Percentiles rank a stretch among this genome's conserved stretches.
Evolutionary conservation across 2,113 vertebrate species (phyloP).

Genomic region (Fulica atra): DNA sequence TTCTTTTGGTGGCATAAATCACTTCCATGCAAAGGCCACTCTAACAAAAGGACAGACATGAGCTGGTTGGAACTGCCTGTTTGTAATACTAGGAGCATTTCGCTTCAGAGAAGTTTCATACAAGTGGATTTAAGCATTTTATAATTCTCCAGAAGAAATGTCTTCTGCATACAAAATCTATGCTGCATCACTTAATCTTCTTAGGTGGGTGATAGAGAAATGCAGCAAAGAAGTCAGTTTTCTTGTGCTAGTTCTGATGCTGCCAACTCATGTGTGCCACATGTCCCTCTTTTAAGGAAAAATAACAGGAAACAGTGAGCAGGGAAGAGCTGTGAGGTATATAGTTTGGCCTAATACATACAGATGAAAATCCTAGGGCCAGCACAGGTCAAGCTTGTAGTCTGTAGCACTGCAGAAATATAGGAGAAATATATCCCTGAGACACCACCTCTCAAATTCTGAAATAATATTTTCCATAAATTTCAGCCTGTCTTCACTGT

Average conservation of each 20-base stretch:
- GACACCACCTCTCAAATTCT: not conserved
- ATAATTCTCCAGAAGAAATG: not conserved
- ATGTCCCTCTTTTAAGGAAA: not conserved
- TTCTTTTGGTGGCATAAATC: not conserved
- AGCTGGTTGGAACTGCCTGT: not conserved
- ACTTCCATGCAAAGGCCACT: not conserved
- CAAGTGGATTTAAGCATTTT: not conserved
- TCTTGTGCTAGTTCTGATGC: not conserved
- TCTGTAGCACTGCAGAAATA: not conserved
- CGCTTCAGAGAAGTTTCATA: not conserved
- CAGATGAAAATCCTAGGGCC: not conserved
- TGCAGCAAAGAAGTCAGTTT: not conserved
- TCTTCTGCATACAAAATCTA: slow-evolving; percentile 6
- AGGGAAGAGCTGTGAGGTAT: not conserved
- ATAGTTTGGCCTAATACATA: not conserved
- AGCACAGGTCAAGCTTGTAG: not conserved
- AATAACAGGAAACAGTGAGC: not conserved
- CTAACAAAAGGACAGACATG: not conserved
- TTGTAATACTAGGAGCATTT: not conserved
- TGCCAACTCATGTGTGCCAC: not conserved
- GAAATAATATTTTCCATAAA: not conserved
- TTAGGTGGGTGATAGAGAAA: not conserved
- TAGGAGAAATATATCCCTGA: not conserved
- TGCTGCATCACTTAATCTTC: not conserved
- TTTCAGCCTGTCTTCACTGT: not conserved